phyloP scores from a whole-genome alignment of 1,140 invertebrate genomes.

The Psilanteris sp. region DNA sequence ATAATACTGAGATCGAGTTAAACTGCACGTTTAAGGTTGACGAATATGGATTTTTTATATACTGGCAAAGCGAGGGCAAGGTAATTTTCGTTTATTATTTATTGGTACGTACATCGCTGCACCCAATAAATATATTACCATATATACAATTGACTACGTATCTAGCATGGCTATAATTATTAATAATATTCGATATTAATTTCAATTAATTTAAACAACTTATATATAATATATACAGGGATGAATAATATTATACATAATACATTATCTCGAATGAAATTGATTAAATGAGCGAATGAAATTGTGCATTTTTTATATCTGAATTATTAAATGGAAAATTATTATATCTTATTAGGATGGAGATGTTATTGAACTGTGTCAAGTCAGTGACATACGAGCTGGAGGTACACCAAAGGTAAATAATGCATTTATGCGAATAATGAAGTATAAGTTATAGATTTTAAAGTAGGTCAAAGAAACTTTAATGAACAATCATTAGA shows the following conservation, averaged over 20 bases:
- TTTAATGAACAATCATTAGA: conserved; percentile 5
- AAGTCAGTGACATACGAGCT: conserved; percentile 97
- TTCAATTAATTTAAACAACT: too few relatives aligned
- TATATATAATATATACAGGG: too few relatives aligned
- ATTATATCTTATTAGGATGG: conserved; percentile 88
- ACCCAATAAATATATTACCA: too few relatives aligned
- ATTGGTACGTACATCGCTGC: too few relatives aligned
- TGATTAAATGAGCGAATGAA: too few relatives aligned
- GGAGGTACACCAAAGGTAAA: conserved; percentile 92
- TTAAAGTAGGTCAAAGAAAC: conserved; percentile 30
- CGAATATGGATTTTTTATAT: conserved; percentile 99
- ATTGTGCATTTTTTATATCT: neutral
- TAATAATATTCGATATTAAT: too few relatives aligned
- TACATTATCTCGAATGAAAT: too few relatives aligned
- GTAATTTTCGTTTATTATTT: too few relatives aligned
- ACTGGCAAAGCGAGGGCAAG: conserved; percentile 98
- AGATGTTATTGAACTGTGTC: conserved; percentile 96
- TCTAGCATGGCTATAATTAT: too few relatives aligned
- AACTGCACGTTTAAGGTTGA: conserved; percentile 97
- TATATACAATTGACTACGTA: too few relatives aligned
- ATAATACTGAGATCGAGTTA: conserved; percentile 92
- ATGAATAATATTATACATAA: too few relatives aligned
- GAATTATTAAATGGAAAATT: too few relatives aligned
- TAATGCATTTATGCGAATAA: conserved; percentile 24
- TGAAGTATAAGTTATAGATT: conserved; percentile 15